These are phyloP conservation scores for Polymixis lichenea DNA, from an alignment of 2,888 invertebrate species.

Conservation along the genomic window DNA sequence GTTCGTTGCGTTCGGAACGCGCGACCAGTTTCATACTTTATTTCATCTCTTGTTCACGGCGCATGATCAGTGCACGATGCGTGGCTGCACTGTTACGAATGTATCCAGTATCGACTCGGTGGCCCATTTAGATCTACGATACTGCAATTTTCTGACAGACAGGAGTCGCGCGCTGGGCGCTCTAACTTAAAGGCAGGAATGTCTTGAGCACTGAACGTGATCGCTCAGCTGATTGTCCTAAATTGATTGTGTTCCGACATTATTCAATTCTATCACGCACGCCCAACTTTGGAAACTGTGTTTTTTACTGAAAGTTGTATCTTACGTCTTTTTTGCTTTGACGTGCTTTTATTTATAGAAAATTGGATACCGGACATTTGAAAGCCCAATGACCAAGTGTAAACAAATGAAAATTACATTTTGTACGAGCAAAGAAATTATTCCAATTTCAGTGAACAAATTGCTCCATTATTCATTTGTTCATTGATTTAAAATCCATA, in stretches of 20 bases:
- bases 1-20: constrained; percentile 67
- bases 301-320: constrained; percentile 41
- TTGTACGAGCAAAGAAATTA: constrained; percentile 43
- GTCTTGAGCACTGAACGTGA: constrained; percentile 73
- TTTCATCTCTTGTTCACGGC: constrained; percentile 82
- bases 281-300: constrained; percentile 53
- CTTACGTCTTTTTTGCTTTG: constrained; percentile 21
- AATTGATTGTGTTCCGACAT: constrained; percentile 73
- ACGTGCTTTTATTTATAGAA: constrained; percentile 15
- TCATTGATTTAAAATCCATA: constrained; percentile 52
- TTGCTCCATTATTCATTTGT: constrained; percentile 42
- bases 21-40: constrained; percentile 84
- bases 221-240: constrained; percentile 75
- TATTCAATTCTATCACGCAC: constrained; percentile 65
- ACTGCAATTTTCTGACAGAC: constrained; percentile 84
- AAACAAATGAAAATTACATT: constrained; percentile 36
- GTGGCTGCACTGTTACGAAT: constrained; percentile 80
- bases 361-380: constrained; percentile 3
- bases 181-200: constrained; percentile 81
- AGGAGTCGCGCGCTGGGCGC: constrained; percentile 79
- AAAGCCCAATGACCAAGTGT: constrained; percentile 30
- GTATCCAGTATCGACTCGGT: constrained; percentile 83
- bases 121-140: constrained; percentile 88
- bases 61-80: constrained; percentile 83
- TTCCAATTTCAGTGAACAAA: constrained; percentile 40